Evolutionary conservation across 2,888 invertebrate species (phyloP).

Genomic region (Lithophane semibrunnea): DNA sequence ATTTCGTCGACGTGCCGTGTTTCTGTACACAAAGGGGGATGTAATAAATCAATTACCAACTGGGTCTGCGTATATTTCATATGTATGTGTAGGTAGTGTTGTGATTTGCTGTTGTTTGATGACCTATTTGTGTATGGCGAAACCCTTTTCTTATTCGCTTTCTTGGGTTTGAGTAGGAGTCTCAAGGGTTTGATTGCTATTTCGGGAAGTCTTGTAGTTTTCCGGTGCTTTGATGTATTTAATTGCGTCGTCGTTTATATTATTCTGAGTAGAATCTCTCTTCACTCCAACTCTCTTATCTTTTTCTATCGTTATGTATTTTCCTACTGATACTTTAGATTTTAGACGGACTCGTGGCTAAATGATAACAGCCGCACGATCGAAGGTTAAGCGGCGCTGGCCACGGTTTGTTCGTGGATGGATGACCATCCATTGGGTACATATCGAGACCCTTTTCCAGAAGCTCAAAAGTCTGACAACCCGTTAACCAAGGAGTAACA

Average conservation of each 20-base stretch:
- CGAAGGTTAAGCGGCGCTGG: no score
- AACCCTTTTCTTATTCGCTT: background rate
- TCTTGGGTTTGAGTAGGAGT: background rate
- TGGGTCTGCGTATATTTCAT: slow-evolving; percentile 43
- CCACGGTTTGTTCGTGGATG: no score
- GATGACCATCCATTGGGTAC: no score
- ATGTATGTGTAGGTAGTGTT: slow-evolving; percentile 24
- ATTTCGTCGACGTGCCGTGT: slow-evolving; percentile 54
- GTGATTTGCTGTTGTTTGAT: slow-evolving; percentile 36
- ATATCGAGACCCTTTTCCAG: no score
- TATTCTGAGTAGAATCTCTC: background rate
- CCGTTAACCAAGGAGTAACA: no score
- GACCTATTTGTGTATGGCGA: slow-evolving; percentile 4
- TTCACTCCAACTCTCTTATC: no score
- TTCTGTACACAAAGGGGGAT: slow-evolving; percentile 58
- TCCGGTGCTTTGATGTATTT: background rate
- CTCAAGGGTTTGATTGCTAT: slow-evolving; percentile 5
- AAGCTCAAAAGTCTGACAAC: no score
- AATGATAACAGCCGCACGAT: no score
- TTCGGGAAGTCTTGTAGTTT: slow-evolving; percentile 2
- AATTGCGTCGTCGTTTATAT: background rate
- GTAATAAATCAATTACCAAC: slow-evolving; percentile 71
- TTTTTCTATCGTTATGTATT: background rate
- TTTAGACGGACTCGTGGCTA: no score
- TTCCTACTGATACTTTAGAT: background rate